Evolutionary conservation across 1,140 invertebrate genomes (phyloP).

Genomic region (Aradophagus sp.): DNA sequence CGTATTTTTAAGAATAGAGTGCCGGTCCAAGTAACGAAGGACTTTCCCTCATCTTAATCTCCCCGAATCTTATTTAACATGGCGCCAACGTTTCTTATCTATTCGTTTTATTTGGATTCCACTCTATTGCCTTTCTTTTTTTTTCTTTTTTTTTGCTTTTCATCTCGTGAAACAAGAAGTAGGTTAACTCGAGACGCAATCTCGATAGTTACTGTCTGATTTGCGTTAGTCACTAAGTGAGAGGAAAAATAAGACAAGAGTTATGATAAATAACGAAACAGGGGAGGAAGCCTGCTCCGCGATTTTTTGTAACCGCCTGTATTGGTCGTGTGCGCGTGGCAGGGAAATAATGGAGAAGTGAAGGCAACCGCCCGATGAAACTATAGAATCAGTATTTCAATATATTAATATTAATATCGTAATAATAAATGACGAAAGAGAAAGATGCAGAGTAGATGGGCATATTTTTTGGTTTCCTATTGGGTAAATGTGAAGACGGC

Average conservation of each 20-base stretch:
- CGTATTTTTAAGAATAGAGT: conserved; percentile 3
- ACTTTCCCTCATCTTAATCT: background rate
- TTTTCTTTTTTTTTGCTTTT: background rate
- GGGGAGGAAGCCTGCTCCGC: conserved; percentile 47
- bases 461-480: conserved; percentile 45
- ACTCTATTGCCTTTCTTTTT: too few relatives aligned
- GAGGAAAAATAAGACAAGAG: too few relatives aligned
- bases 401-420: conserved; percentile 61
- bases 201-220: conserved; percentile 23
- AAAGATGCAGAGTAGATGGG: conserved; percentile 31
- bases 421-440: conserved; percentile 48
- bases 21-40: conserved; percentile 2
- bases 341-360: conserved; percentile 44
- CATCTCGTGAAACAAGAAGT: conserved; percentile 9
- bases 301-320: conserved; percentile 3
- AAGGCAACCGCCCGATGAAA: conserved; percentile 65
- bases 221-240: conserved; percentile 34
- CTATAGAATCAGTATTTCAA: conserved; percentile 73
- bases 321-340: too few relatives aligned
- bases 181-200: conserved; percentile 20
- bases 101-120: background rate
- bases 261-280: conserved; percentile 1
- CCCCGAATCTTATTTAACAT: too few relatives aligned
- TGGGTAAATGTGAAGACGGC: conserved; percentile 7
- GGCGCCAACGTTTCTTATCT: background rate